phyloP scores from a whole-genome alignment of 2,113 vertebrate species.

The Sigmodon hispidus region DNA sequence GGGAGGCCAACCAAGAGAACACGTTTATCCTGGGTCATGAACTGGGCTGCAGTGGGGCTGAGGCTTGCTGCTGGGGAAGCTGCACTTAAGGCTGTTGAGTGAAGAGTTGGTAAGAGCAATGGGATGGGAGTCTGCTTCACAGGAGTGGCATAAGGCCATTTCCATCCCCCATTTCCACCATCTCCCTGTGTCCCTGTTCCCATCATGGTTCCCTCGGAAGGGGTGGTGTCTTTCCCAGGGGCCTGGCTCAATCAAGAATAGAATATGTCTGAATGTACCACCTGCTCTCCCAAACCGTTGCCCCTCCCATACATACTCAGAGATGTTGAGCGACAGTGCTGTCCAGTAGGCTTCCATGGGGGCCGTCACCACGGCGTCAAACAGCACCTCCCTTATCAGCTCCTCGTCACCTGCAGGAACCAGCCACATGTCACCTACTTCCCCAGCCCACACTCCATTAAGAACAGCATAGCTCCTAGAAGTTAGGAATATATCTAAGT shows the following conservation, averaged over 20 bases:
- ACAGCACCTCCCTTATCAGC: conserved; percentile 92
- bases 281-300: neutral
- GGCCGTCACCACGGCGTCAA: conserved; percentile 96
- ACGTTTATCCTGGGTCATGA: neutral
- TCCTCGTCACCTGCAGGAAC: conserved; percentile 90
- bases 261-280: too few species aligned
- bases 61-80: accelerated
- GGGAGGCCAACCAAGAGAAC: neutral
- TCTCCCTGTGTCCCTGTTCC: neutral
- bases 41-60: neutral
- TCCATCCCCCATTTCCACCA: too few species aligned
- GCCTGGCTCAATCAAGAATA: neutral
- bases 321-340: conserved; percentile 90
- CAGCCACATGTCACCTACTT: neutral
- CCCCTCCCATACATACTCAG: conserved; percentile 84
- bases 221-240: neutral
- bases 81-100: neutral
- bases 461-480: neutral
- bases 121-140: neutral
- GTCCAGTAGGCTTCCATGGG: conserved; percentile 99
- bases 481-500: neutral
- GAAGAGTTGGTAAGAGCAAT: neutral
- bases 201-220: neutral
- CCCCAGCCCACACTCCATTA: neutral
- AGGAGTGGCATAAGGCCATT: neutral